Base-by-base conservation (phyloP, 2,888 invertebrate species). In the Dryocosmus kuriphilus region DNA sequence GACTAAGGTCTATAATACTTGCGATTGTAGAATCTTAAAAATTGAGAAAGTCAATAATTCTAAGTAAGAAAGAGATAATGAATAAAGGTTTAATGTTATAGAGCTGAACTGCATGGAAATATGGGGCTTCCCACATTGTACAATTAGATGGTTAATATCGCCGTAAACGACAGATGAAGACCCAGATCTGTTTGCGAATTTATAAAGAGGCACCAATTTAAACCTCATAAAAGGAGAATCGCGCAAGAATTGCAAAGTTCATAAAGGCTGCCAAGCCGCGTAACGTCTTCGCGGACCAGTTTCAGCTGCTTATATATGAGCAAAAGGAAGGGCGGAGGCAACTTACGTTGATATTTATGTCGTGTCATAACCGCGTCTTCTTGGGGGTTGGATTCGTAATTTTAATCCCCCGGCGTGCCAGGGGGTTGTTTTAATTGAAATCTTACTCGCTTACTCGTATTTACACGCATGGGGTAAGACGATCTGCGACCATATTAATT, bases 291-390 rank as follows among this genome's bases (percentile, higher is more conserved):
- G 76, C 81, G 79, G 80, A 71, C 71, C 71, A 71, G 78, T 83
- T 81, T 80, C 78, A 77, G 77, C 76, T 78, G 81, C 81, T 81
- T 8, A 11, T 51, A 2, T 79, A 77, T 80, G 81, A 61, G 78
- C 81, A 80, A 71, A 71, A 71, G 19, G 71, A 51, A 57, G 35
- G 32, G 32, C 78, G 79, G 79, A 84, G 88, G 88, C 89, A 91
- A 91, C 91, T 91, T 91, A 91, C 91, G 90, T 90, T 90, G 91
- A 91, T 91, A 91, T 91, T 91, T 91, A 91, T 91, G 91, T 91
- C 88, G 87, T 87, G 91, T 91, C 91, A 91, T 91, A 91, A 91
- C 91, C 90, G 87, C 82, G 87, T 86, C 85, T 87, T 86, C 86
- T 87, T 85, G 83, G 81, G 83, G 83, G 81, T 82, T 88, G 90